These are phyloP conservation scores for Neocrepidodera transversa DNA, from an alignment of 2,888 invertebrate genomes.

Conservation along the genomic window DNA sequence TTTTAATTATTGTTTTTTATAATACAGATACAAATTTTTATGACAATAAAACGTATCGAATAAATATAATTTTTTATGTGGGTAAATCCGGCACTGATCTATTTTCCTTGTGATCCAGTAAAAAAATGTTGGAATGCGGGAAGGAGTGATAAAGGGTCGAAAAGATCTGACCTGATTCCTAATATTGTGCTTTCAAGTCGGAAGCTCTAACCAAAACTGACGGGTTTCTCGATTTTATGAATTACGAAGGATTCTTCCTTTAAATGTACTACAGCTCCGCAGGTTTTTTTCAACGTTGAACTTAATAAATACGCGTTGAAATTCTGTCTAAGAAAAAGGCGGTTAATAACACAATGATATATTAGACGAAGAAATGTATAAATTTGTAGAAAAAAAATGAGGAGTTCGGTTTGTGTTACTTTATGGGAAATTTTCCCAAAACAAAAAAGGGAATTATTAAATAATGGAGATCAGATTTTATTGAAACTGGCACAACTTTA, in stretches of 20 bases:
- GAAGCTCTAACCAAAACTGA: conserved; percentile 14
- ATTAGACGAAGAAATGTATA: no score
- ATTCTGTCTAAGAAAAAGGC: not conserved
- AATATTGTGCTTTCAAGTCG: conserved; percentile 14
- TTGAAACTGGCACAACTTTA: no score
- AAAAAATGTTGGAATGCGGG: conserved; percentile 11
- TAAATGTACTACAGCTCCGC: not conserved
- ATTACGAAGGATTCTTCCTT: conserved; percentile 13
- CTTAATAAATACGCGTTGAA: not conserved
- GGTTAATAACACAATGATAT: no score
- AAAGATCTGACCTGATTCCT: conserved; percentile 21
- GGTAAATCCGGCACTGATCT: not conserved
- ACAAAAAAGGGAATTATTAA: no score
- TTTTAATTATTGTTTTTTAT: no score
- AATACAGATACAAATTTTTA: no score
- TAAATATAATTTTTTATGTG: no score
- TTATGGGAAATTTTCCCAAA: no score
- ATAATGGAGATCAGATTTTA: no score
- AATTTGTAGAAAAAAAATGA: no score
- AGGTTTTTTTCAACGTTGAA: not conserved
- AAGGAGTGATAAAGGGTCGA: conserved; percentile 18
- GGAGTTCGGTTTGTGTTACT: no score
- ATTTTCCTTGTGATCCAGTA: not conserved
- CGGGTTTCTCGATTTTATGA: conserved; percentile 11
- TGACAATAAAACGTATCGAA: no score